phyloP scores from a whole-genome alignment of 1,140 invertebrate genomes.

The Drosophila tani region DNA sequence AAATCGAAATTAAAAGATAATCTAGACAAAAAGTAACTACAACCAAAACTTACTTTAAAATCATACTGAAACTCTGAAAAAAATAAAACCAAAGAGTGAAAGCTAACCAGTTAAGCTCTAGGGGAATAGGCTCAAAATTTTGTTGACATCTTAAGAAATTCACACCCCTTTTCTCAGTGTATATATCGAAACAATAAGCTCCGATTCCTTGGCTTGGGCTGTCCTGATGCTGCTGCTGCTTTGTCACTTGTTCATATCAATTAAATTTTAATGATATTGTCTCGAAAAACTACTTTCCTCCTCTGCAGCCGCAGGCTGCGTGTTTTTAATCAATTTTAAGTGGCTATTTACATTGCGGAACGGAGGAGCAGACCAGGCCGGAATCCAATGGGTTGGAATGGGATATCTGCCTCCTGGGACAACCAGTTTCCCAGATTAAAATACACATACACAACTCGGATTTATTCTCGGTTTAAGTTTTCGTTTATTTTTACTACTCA shows the following conservation, averaged over 20 bases:
- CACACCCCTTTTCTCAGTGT: slow-evolving; percentile 1
- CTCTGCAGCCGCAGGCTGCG: slow-evolving; percentile 46
- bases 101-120: fast-evolving
- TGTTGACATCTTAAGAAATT: too few relatives aligned
- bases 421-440: slow-evolving; percentile 55
- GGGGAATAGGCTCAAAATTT: not conserved
- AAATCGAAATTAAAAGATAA: not conserved
- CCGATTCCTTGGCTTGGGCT: slow-evolving; percentile 9
- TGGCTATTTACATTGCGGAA: slow-evolving; percentile 70
- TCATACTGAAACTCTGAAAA: not conserved
- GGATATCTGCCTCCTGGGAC: slow-evolving; percentile 4
- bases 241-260: slow-evolving; percentile 82
- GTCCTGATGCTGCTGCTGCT: slow-evolving; percentile 52
- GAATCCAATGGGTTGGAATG: not conserved
- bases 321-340: slow-evolving; percentile 84
- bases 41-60: too few relatives aligned
- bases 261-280: slow-evolving; percentile 83
- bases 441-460: slow-evolving; percentile 20
- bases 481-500: slow-evolving; percentile 59
- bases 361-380: slow-evolving; percentile 3
- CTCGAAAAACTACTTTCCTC: slow-evolving; percentile 20
- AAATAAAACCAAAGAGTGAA: not conserved
- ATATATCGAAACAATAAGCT: not conserved
- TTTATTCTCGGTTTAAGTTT: slow-evolving; percentile 43
- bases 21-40: not conserved